A percentile compares a stretch with the other conserved stretches of the same genome.
Conservation (phyloP, 2,113 vertebrate species). For the Balaeniceps rex region DNA sequence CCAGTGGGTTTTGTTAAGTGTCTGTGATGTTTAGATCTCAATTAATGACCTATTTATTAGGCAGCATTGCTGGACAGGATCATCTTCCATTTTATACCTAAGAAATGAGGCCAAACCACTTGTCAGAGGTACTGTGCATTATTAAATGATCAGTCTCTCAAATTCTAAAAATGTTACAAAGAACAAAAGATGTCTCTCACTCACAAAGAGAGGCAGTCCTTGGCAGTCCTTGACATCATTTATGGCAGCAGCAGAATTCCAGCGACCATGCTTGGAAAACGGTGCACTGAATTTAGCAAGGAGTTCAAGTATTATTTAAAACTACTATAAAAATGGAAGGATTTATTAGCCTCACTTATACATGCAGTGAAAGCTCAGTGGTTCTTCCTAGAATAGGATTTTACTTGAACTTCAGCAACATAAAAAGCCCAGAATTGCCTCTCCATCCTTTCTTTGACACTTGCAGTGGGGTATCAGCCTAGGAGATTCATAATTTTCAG, state of each 20-base stretch:
- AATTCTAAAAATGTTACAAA: not conserved
- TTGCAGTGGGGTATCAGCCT: not conserved
- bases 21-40: not conserved
- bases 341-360: not conserved
- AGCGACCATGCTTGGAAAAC: not conserved
- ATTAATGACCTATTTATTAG: not conserved
- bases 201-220: not conserved
- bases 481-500: not conserved
- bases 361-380: rapidly evolving
- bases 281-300: not conserved
- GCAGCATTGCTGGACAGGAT: not conserved
- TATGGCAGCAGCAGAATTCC: not conserved
- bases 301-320: not conserved
- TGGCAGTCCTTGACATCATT: not conserved
- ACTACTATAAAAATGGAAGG: not conserved
- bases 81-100: not conserved
- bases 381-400: not conserved
- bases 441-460: not conserved
- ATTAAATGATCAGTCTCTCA: rapidly evolving
- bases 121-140: not conserved
- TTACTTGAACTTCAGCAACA: not conserved
- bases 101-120: not conserved
- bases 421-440: not conserved
- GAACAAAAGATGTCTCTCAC: not conserved
- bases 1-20: not conserved